Evolutionary conservation across 2,888 invertebrate species (phyloP).

Genomic region (Acleris laterana): DNA sequence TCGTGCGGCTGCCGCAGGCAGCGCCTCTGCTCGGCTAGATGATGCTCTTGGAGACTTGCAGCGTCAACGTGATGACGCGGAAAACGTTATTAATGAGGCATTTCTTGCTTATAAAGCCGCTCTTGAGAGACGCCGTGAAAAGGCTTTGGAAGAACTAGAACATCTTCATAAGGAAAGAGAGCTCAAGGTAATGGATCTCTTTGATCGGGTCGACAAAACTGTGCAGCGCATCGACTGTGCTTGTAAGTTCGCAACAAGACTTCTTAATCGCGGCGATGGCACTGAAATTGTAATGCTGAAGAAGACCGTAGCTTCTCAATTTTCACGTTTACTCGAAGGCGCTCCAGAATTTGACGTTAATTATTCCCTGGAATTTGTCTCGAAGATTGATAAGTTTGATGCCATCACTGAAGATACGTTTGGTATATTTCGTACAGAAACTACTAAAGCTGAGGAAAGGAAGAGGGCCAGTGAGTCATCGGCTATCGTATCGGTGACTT

Average conservation of each 20-base stretch:
- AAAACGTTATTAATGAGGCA: constrained; percentile 91
- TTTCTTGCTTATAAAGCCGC: constrained; percentile 92
- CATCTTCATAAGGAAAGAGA: constrained; percentile 93
- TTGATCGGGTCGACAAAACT: constrained; percentile 92
- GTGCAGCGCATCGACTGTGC: constrained; percentile 94
- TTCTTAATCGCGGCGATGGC: constrained; percentile 93
- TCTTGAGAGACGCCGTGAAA: constrained; percentile 91
- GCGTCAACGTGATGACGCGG: constrained; percentile 93
- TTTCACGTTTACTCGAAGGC: constrained; percentile 90
- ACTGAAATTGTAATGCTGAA: constrained; percentile 93
- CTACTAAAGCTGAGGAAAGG: constrained; percentile 82
- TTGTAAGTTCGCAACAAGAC: constrained; percentile 91
- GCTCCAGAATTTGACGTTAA: constrained; percentile 92
- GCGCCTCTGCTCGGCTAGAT: constrained; percentile 89
- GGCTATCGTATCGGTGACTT: constrained; percentile 71
- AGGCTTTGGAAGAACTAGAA: constrained; percentile 89
- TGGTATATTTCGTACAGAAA: constrained; percentile 89
- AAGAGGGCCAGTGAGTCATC: constrained; percentile 78
- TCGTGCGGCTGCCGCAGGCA: constrained; percentile 90
- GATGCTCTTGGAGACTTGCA: constrained; percentile 93
- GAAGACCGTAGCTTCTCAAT: constrained; percentile 90
- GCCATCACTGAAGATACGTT: constrained; percentile 88
- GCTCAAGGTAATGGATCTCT: constrained; percentile 94
- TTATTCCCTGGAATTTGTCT: constrained; percentile 92
- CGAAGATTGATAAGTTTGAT: constrained; percentile 92